Base-by-base conservation (phyloP, 1,140 invertebrate genomes). In the Olivierus martensii region DNA sequence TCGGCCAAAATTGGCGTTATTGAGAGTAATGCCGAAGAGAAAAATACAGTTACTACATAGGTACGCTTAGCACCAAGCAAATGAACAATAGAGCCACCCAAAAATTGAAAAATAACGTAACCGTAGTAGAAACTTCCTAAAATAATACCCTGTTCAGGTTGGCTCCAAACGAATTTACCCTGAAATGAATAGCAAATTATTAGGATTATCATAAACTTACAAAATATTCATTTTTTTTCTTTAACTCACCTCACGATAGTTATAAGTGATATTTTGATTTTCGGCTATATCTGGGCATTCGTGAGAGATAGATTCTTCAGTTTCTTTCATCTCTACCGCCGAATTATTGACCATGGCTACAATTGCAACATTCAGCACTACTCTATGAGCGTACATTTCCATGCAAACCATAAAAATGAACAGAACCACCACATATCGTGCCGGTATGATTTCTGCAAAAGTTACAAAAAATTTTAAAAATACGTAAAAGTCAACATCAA, bases 281-380 rank as follows among this genome's bases (percentile, higher is more conserved):
- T 18, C 41, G 9, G 2, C 41, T 6, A 4, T 22, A 18, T 18
- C 1, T 0, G 17, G 41, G 21, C 41, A 43, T 22, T 43, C 41
- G 41, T 3, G 17, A 43, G 2, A 9, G 1, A 18, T 4, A 18
- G 2, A 6, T 6, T 17, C 9, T 17, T 43, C 41, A 22, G 17
- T 43, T 43, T 43, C 41, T 4, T 7, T 22, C 21, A 22, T 22
- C 41, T 43, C 41, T 6, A 44, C 22, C 12, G 47, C 47, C 9
- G 53, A 49, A 14, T 18, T 71, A 51, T 83, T 78, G 61, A 93
- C 88, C 92, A 96, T 97, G 12, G 88, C 89, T 43, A 97, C 90
- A 60, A 97, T 92, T 12, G 91, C 91, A 28, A 96, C 87, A 3
- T 88, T 94, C 77, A 97, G 84, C 67, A 95, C 95, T 15, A 91